These are phyloP conservation scores for Ceratina australensis DNA, from an alignment of 1,140 invertebrate species.

Conservation along the genomic window DNA sequence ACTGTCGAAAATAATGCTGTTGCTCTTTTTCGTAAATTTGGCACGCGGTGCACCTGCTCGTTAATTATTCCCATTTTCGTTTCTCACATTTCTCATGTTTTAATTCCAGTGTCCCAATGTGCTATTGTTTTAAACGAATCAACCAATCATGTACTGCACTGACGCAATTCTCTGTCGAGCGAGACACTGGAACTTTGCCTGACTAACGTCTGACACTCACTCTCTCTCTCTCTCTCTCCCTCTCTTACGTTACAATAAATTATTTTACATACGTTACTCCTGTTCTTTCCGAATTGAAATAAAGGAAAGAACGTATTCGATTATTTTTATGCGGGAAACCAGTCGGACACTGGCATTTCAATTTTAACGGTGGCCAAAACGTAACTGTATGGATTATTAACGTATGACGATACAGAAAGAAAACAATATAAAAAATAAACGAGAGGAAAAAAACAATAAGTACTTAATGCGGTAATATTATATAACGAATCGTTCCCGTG, in stretches of 20 bases:
- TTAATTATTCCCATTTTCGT: background rate
- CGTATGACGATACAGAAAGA: slow-evolving; percentile 32
- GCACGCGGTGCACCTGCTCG: slow-evolving; percentile 61
- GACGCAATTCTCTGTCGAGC: slow-evolving; percentile 14
- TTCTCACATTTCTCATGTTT: background rate
- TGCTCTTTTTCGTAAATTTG: slow-evolving; percentile 66
- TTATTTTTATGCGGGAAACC: slow-evolving; percentile 21
- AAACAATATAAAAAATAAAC: slow-evolving; percentile 20
- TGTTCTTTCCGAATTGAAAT: background rate
- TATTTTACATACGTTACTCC: background rate
- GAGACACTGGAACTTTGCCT: slow-evolving; percentile 45
- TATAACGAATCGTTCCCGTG: slow-evolving; percentile 40
- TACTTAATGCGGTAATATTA: slow-evolving; percentile 49
- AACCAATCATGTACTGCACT: slow-evolving; percentile 33
- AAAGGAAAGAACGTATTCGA: background rate
- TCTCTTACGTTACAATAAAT: background rate
- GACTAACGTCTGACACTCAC: slow-evolving; percentile 4
- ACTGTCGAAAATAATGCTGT: slow-evolving; percentile 48
- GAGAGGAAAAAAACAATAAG: slow-evolving; percentile 53
- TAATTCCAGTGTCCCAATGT: slow-evolving; percentile 28
- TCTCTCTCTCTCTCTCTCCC: too few species aligned
- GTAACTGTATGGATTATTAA: slow-evolving; percentile 20
- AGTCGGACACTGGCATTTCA: slow-evolving; percentile 4
- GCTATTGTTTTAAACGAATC: background rate
- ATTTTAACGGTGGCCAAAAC: slow-evolving; percentile 40